Evolutionary conservation across 2,888 invertebrate species (phyloP), one percentile per base, ranked within the genome.

Genomic region (Itoplectis maculator): DNA sequence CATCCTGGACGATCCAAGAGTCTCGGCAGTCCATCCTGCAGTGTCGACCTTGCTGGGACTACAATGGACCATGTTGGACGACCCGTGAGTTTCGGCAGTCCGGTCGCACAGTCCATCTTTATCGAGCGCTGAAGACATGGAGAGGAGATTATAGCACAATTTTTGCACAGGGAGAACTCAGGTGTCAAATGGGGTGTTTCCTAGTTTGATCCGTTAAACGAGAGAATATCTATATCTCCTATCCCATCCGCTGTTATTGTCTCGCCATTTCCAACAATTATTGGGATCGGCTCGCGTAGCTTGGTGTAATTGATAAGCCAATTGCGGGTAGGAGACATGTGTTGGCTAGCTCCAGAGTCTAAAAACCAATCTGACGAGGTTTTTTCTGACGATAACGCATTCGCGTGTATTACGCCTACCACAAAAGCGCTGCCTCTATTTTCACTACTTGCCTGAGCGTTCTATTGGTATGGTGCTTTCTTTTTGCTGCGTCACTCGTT

Each of bases 301-400:
- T 23, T n/a, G 49, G 47, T 42, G 8, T 79, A 70, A 0, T 68
- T 77, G 0, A 63, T 29, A 20, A 86, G 87, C 83, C 84, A 86
- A 1, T 80, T 9, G 9, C 63, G 61, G 13, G 18, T 65, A 37
- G 70, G 49, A 0, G 79, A 80, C 85, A 86, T 86, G 18, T 87
- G 84, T 0, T 84, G 70, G 4, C 66, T 85, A 1, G 86, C 85
- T 7, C 82, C 86, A 0, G 85, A 86, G 49, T 85, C 85, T 4
- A 84, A 5, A 11, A 61, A 68, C 82, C 85, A 82, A 15, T n/a
- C 54, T 4, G n/a, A n/a, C n/a, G 45, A 47, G n/a, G n/a, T 5
- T n/a, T 2, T 6, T 13, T n/a, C 45, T 5, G n/a, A 47, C 2
- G 13, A n/a, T 13, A 47, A 5, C 2, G 13, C 45, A n/a, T n/a